phyloP scores from a whole-genome alignment of 2,797 vertebrate genomes.

The Poliocrania exsul region DNA sequence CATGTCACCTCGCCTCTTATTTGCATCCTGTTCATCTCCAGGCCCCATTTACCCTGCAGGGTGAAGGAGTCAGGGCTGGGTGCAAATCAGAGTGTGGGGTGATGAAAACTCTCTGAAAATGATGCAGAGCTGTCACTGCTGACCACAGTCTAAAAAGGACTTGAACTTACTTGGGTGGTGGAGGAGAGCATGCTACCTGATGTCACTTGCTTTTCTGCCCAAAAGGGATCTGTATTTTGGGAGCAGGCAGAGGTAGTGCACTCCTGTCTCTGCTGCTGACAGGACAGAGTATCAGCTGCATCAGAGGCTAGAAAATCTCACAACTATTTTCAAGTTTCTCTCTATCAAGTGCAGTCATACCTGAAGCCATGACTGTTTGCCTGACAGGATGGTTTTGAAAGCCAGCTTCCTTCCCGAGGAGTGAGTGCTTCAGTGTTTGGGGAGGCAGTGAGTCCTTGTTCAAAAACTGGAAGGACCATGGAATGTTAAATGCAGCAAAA shows the following conservation, averaged over 20 bases:
- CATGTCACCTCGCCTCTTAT: neutral
- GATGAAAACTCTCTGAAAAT: neutral
- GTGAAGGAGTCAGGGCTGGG: neutral
- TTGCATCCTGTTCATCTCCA: neutral
- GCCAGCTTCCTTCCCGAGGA: neutral
- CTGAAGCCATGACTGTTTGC: fast-evolving
- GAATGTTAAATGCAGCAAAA: neutral
- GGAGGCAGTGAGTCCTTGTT: neutral
- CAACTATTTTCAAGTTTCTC: neutral
- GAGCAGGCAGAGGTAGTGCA: fast-evolving
- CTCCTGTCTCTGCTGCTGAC: neutral
- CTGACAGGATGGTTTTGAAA: neutral
- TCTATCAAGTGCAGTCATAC: neutral
- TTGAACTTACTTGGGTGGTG: neutral
- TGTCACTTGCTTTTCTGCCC: neutral
- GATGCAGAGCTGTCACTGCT: neutral
- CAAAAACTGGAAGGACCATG: neutral
- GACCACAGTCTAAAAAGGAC: neutral
- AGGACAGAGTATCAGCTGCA: neutral
- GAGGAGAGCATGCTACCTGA: neutral
- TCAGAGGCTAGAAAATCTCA: neutral
- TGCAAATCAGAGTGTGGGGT: neutral
- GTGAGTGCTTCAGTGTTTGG: neutral
- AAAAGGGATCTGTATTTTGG: neutral
- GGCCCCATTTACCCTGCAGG: neutral